Evolutionary conservation across 2,888 invertebrate species (phyloP), one percentile per base, ranked within the genome.

Genomic region (Phengaris alcon): DNA sequence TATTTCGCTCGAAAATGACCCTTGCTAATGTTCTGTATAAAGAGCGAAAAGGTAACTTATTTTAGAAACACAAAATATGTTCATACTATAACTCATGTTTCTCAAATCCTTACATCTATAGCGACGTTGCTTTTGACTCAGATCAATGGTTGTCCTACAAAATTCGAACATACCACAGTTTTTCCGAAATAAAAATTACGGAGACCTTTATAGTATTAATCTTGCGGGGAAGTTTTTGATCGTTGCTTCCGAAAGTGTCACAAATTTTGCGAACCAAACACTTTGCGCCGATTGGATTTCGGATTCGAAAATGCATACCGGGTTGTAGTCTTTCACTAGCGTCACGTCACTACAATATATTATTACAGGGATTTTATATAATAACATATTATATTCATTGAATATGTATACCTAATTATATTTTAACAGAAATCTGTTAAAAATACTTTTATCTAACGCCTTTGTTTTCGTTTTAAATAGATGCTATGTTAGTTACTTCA

Each of bases 311-410:
- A 76, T 79, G 79, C 76, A 77, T 79, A 78, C 77, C 80, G 80
- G 77, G 79, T 84, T 83, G 82, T 85, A 84, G 83, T 78, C 76
- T 78, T 78, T 81, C 82, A 84, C 80, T 87, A 88, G 87, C 84
- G 88, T 88, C 90, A 88, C 90, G 85, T 89, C 91, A 90, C 81
- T 87, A 92, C 91, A 93, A 92, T 93, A 93, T 91, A 88, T 91
- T 88, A 90, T 91, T 93, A 93, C 93, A 93, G 93, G 93, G 93
- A 93, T 93, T 93, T 93, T 92, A 91, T 91, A 92, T 92, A 90
- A 90, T 87, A 91, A 91, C 85, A 84, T 88, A 89, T 89, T 90
- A 87, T 89, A 89, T 90, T 75, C 86, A 88, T 87, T 88, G 86
- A 88, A 90, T 90, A 86, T 89, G 87, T 90, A 90, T 88, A 72